Conservation (phyloP, 2,797 vertebrate genomes). For the Pteronotus mesoamericanus region DNA sequence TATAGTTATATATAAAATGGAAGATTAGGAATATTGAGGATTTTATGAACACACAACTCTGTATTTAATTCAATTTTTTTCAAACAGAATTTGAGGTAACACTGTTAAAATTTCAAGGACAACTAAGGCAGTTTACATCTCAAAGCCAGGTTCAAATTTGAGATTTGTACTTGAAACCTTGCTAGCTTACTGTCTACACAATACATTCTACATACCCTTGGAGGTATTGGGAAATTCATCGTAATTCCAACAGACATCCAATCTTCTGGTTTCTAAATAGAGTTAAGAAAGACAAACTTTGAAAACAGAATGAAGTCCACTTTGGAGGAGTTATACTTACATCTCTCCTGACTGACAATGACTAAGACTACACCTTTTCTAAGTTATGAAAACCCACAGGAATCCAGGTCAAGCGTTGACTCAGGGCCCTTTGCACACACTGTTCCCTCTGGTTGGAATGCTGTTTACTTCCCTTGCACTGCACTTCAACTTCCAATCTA, state of each 20-base stretch:
- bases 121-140: neutral
- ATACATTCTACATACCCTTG: neutral
- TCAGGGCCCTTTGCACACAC: neutral
- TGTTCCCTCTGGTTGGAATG: neutral
- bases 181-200: neutral
- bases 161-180: neutral
- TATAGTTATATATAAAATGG: neutral
- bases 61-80: neutral
- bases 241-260: neutral
- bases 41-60: neutral
- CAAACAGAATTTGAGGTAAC: neutral
- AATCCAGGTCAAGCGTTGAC: neutral
- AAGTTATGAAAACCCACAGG: neutral
- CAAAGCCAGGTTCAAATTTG: neutral
- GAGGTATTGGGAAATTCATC: neutral
- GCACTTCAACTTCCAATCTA: neutral
- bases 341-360: neutral
- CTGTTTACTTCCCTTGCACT: neutral
- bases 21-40: neutral
- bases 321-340: neutral
- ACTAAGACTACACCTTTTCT: neutral
- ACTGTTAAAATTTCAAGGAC: neutral
- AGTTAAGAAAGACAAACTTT: neutral
- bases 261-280: neutral
- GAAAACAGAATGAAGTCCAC: neutral